phyloP scores from a whole-genome alignment of 2,888 invertebrate genomes.

The Ophion slaviceki region DNA sequence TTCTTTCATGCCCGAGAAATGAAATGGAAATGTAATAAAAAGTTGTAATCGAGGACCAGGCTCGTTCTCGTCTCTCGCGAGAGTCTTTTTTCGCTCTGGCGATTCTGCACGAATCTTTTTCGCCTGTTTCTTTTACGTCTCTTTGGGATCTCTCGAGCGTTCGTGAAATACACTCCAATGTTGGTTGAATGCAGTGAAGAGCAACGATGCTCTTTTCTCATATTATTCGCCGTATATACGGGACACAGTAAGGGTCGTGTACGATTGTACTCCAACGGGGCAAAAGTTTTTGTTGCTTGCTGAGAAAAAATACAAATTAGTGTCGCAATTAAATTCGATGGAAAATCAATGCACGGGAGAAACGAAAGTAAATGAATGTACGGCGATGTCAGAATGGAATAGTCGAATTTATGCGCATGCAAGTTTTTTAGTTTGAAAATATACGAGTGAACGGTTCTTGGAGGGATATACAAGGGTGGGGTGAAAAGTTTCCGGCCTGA shows the following conservation, averaged over 20 bases:
- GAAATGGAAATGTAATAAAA: constrained; percentile 83
- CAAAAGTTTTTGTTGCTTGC: not conserved
- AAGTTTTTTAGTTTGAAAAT: too few species aligned
- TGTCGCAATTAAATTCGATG: not conserved
- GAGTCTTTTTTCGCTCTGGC: constrained; percentile 50
- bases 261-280: not conserved
- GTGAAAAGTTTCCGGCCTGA: too few species aligned
- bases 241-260: not conserved
- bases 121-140: constrained; percentile 20
- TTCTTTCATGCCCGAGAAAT: constrained; percentile 76
- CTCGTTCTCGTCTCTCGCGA: constrained; percentile 57
- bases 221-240: constrained; percentile 18
- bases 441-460: too few species aligned
- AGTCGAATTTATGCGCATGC: too few species aligned
- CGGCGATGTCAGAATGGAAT: too few species aligned
- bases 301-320: not conserved
- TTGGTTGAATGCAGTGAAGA: constrained; percentile 51
- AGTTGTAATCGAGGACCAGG: constrained; percentile 78
- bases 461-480: too few species aligned
- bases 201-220: constrained; percentile 6
- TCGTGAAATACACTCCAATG: constrained; percentile 53
- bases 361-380: too few species aligned
- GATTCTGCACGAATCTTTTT: constrained; percentile 39
- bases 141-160: constrained; percentile 54
- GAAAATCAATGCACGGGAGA: too few species aligned